These are phyloP conservation scores for Dasypolia templi DNA, from an alignment of 2,888 invertebrate genomes.

Conservation along the genomic window DNA sequence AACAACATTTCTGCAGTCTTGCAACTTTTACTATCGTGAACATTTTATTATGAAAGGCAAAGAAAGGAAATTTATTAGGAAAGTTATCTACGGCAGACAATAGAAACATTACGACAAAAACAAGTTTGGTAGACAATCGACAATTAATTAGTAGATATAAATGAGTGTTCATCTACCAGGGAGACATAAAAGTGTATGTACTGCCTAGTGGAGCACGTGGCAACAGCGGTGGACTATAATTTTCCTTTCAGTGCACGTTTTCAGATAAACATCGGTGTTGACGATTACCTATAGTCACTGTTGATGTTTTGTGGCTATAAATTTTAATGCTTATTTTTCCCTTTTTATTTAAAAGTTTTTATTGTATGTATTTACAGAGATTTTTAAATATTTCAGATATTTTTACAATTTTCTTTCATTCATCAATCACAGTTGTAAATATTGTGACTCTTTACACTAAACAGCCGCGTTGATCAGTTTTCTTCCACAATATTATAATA, in stretches of 20 bases:
- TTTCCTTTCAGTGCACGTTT: constrained; percentile 56
- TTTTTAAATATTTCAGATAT: neutral
- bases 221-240: constrained; percentile 44
- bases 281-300: constrained; percentile 26
- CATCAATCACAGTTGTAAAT: neutral
- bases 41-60: neutral
- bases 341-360: neutral
- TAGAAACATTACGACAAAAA: constrained; percentile 5
- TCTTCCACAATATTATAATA: neutral
- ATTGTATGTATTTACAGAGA: neutral
- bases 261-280: constrained; percentile 57
- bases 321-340: neutral
- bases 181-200: constrained; percentile 6
- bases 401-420: neutral
- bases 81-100: neutral
- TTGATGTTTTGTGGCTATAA: constrained; percentile 12
- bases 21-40: neutral
- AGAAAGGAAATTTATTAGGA: no score
- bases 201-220: constrained; percentile 31
- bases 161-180: constrained; percentile 14
- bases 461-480: neutral
- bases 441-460: neutral
- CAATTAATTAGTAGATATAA: constrained; percentile 41
- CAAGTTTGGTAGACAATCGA: constrained; percentile 34
- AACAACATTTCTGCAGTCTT: neutral